Evolutionary conservation across 2,888 invertebrate genomes (phyloP).

Genomic region (Macrophya alboannulata): DNA sequence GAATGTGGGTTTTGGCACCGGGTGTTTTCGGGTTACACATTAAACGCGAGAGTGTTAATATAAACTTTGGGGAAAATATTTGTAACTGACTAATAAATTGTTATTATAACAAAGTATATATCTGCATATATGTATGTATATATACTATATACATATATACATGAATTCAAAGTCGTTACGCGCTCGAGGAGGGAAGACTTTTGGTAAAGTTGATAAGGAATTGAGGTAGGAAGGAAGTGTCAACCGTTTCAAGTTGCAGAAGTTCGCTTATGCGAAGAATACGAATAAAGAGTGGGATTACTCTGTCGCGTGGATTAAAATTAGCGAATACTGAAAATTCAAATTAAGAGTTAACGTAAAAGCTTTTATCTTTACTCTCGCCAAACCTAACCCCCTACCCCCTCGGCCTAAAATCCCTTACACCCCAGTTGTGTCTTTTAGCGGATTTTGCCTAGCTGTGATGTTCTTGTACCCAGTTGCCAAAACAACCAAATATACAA

Average conservation of each 20-base stretch:
- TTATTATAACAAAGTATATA: slow-evolving; percentile 7
- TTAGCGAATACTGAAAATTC: slow-evolving; percentile 21
- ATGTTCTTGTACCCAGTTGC: not conserved
- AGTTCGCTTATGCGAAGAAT: slow-evolving; percentile 11
- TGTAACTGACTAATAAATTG: not conserved
- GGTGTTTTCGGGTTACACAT: not conserved
- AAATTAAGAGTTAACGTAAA: slow-evolving; percentile 25
- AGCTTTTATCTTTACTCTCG: slow-evolving; percentile 12
- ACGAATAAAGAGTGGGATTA: slow-evolving; percentile 7
- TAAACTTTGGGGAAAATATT: not conserved
- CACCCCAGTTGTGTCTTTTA: not conserved
- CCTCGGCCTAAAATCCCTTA: not conserved
- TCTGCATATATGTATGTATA: not conserved
- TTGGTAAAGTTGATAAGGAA: slow-evolving; percentile 7
- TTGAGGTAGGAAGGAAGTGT: not conserved
- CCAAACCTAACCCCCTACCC: not conserved
- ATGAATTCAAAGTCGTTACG: not conserved
- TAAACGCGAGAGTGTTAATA: not conserved
- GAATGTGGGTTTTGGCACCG: not conserved
- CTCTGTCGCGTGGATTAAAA: slow-evolving; percentile 20
- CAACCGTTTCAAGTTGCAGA: slow-evolving; percentile 3
- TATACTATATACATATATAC: not conserved
- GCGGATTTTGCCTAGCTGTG: not conserved
- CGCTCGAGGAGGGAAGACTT: not conserved
- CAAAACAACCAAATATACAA: not conserved